Conservation (phyloP, 2,888 invertebrate genomes). For the Amphipyra tragopoginis region DNA sequence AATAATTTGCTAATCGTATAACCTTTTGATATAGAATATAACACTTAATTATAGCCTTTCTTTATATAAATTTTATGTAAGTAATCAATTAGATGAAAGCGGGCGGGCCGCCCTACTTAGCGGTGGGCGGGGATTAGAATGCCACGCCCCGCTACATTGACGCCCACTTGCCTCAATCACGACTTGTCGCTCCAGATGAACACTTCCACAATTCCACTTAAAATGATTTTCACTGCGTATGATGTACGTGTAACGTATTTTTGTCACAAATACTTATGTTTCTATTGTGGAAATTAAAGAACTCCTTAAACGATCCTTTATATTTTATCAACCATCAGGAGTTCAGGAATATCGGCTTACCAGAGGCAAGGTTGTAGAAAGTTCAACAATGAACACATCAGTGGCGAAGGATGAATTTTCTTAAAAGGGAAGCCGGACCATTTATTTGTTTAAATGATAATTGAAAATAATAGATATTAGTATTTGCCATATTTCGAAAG, state of each 20-base stretch:
- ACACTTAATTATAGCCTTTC: slow-evolving; percentile 31
- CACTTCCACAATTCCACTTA: slow-evolving; percentile 35
- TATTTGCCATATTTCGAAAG: too few relatives aligned
- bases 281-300: too few relatives aligned
- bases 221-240: slow-evolving; percentile 26
- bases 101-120: slow-evolving; percentile 49
- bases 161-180: slow-evolving; percentile 59
- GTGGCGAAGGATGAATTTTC: too few relatives aligned
- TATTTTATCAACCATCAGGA: too few relatives aligned
- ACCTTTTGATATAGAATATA: slow-evolving; percentile 17
- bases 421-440: too few relatives aligned
- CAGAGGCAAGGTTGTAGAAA: too few relatives aligned
- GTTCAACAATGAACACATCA: too few relatives aligned
- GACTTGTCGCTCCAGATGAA: slow-evolving; percentile 40
- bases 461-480: too few relatives aligned
- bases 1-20: slow-evolving; percentile 15
- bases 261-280: neutral
- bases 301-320: too few relatives aligned
- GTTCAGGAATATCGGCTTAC: too few relatives aligned
- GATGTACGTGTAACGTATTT: slow-evolving; percentile 2
- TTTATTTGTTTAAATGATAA: too few relatives aligned
- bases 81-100: slow-evolving; percentile 56
- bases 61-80: slow-evolving; percentile 45
- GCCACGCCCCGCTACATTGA: slow-evolving; percentile 47
- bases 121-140: slow-evolving; percentile 40